Evolutionary conservation across 2,113 vertebrate species (phyloP).

Genomic region (Trinectes maculatus): DNA sequence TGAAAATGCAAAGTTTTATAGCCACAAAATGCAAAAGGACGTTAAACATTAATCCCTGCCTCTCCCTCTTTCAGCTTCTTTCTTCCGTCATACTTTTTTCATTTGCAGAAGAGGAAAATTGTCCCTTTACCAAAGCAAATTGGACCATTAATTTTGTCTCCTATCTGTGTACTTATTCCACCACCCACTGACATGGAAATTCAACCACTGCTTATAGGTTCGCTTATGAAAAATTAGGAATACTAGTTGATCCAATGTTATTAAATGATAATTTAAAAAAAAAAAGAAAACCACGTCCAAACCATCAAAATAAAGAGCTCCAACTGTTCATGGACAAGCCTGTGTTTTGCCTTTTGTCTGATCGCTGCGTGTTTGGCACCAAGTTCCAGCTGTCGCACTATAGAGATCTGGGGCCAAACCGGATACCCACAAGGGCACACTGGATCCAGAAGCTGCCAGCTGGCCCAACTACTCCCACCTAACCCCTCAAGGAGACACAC

Average conservation of each 20-base stretch:
- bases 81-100: constrained; percentile 24
- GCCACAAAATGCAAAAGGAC: constrained; percentile 12
- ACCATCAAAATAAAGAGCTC: not conserved
- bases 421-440: constrained; percentile 63
- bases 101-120: constrained; percentile 14
- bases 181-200: constrained; percentile 34
- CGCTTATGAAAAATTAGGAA: constrained; percentile 7
- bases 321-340: not conserved
- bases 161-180: constrained; percentile 34
- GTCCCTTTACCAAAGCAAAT: constrained; percentile 25
- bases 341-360: not conserved
- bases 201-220: constrained; percentile 22
- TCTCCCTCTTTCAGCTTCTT: constrained; percentile 22
- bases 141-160: constrained; percentile 4
- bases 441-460: constrained; percentile 74
- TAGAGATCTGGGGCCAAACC: constrained; percentile 60
- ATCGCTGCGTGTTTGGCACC: constrained; percentile 38
- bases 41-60: constrained; percentile 27
- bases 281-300: not conserved
- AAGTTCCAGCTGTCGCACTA: constrained; percentile 69
- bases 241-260: not conserved
- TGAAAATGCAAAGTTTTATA: constrained; percentile 3
- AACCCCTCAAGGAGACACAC: constrained; percentile 32
- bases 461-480: constrained; percentile 51
- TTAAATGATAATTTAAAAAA: constrained; percentile 8